Conservation (phyloP, 2,113 vertebrate species). For the Calyptomena viridis region DNA sequence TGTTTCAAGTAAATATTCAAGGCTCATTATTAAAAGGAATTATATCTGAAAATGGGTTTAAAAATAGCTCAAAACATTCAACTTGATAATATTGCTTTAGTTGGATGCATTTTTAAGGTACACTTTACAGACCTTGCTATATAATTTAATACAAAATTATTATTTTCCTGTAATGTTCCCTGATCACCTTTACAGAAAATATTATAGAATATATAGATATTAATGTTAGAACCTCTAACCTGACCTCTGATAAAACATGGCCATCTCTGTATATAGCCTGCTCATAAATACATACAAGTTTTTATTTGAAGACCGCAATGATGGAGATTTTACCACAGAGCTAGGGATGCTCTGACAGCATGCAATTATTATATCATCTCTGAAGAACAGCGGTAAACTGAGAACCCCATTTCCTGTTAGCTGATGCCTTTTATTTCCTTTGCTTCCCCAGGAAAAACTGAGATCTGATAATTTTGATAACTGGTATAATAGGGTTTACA, state of each 20-base stretch:
- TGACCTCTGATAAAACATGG: not conserved
- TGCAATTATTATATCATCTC: not conserved
- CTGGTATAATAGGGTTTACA: not conserved
- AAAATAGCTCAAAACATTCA: not conserved
- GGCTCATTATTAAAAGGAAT: not conserved
- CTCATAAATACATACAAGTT: not conserved
- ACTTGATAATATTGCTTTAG: not conserved
- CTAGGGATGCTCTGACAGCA: not conserved
- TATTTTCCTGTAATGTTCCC: not conserved
- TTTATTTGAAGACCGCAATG: not conserved
- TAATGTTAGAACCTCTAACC: not conserved
- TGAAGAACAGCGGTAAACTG: not conserved
- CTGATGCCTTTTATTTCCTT: not conserved
- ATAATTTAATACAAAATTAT: not conserved
- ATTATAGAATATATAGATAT: not conserved
- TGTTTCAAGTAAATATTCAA: not conserved
- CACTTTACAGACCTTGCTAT: not conserved
- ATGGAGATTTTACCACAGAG: not conserved
- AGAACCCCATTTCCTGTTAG: not conserved
- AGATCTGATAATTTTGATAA: not conserved
- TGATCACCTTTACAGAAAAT: not conserved
- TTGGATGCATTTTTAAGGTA: not conserved
- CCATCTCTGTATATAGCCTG: not conserved
- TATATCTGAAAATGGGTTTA: not conserved
- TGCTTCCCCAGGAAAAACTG: not conserved